Conservation (phyloP, 2,113 vertebrate species). For the Prionailurus bengalensis region DNA sequence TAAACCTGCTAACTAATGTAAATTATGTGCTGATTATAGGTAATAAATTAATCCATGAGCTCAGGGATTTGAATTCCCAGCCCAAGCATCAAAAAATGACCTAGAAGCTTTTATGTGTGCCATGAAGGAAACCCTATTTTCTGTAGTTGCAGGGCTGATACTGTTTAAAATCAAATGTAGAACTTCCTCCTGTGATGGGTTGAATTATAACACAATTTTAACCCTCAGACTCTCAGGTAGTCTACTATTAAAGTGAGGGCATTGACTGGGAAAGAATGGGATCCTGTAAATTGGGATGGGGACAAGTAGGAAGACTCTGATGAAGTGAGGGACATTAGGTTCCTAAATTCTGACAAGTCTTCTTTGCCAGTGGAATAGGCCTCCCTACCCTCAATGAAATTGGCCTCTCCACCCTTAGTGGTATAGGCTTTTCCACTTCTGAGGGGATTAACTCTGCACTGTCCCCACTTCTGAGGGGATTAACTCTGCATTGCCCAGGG, state of each 20-base stretch:
- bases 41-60: not conserved
- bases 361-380: not conserved
- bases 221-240: not conserved
- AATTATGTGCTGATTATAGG: not conserved
- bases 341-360: not conserved
- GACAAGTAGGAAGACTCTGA: not conserved
- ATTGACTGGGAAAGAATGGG: not conserved
- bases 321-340: not conserved
- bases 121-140: not conserved
- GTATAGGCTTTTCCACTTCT: not conserved
- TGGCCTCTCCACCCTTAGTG: not conserved
- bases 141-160: not conserved
- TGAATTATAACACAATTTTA: not conserved
- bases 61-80: not conserved
- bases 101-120: not conserved
- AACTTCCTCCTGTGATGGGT: not conserved
- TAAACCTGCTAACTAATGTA: not conserved
- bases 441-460: not conserved
- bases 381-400: not conserved
- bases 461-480: no score
- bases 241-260: not conserved
- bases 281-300: not conserved
- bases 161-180: not conserved
- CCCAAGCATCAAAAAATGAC: not conserved
- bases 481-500: not conserved